phyloP scores from a whole-genome alignment of 2,888 invertebrate genomes.

The Steinernema scapterisci region DNA sequence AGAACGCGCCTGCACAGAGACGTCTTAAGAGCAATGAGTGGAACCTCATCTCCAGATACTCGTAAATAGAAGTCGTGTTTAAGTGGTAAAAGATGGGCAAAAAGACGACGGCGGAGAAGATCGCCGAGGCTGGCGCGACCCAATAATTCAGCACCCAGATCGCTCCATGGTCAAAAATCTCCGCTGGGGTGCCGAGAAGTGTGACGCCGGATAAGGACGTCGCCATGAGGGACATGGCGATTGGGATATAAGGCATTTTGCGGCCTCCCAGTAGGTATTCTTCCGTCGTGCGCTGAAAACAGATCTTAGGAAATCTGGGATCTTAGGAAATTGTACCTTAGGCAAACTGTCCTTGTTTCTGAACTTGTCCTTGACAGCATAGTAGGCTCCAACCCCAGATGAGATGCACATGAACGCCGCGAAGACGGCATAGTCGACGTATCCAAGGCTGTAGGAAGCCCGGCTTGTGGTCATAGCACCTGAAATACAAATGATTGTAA shows the following conservation, averaged over 20 bases:
- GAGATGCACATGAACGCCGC: conserved; percentile 33
- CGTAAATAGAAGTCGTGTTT: conserved; percentile 34
- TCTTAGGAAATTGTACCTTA: neutral
- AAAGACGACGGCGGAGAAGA: conserved; percentile 27
- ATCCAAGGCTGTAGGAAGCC: conserved; percentile 4
- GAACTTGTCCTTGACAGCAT: conserved; percentile 17
- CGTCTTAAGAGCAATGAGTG: conserved; percentile 25
- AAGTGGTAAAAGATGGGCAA: conserved; percentile 38
- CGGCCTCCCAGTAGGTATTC: conserved; percentile 33
- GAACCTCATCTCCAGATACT: conserved; percentile 39
- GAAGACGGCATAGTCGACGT: conserved; percentile 30
- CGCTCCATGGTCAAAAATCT: conserved; percentile 28
- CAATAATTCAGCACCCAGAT: conserved; percentile 19
- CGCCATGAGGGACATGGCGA: conserved; percentile 33
- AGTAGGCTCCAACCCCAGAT: conserved; percentile 18
- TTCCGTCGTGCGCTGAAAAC: conserved; percentile 25
- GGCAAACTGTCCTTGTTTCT: neutral
- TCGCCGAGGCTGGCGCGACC: conserved; percentile 25
- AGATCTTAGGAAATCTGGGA: neutral
- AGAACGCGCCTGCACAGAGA: conserved; percentile 30
- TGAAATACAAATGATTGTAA: neutral
- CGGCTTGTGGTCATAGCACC: neutral
- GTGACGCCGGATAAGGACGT: conserved; percentile 34
- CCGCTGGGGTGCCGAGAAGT: conserved; percentile 31
- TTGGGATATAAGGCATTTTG: conserved; percentile 32